Evolutionary conservation across 2,797 vertebrate species (phyloP).

Genomic region (Hyperoplus immaculatus): DNA sequence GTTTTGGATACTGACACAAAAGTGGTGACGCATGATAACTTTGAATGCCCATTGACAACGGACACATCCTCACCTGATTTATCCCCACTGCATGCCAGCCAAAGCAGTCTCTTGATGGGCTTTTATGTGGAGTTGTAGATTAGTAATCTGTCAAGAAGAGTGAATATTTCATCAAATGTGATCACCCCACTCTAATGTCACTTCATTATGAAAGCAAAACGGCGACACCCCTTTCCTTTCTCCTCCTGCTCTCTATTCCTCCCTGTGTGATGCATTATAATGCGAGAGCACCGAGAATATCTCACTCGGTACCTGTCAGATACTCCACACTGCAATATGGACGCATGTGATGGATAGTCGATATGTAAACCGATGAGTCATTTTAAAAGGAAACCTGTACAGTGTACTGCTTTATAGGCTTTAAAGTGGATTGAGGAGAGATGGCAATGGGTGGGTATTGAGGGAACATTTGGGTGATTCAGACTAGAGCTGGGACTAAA

Average conservation of each 20-base stretch:
- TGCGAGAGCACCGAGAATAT: slow-evolving; percentile 57
- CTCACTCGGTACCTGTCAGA: slow-evolving; percentile 65
- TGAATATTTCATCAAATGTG: slow-evolving; percentile 71
- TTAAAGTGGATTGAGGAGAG: slow-evolving; percentile 55
- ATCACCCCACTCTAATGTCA: slow-evolving; percentile 67
- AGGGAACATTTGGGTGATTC: not conserved
- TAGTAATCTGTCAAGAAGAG: slow-evolving; percentile 64
- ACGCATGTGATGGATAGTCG: slow-evolving; percentile 70
- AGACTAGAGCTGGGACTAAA: not conserved
- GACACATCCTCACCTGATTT: slow-evolving; percentile 52
- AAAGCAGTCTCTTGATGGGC: slow-evolving; percentile 56
- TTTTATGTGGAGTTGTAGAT: slow-evolving; percentile 63
- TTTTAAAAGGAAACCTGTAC: slow-evolving; percentile 67
- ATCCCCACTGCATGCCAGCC: slow-evolving; percentile 11
- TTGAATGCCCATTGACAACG: slow-evolving; percentile 36
- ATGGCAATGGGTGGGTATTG: not conserved
- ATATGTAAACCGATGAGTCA: slow-evolving; percentile 58
- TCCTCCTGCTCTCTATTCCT: not conserved
- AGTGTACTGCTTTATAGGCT: slow-evolving; percentile 57
- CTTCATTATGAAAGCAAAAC: slow-evolving; percentile 73
- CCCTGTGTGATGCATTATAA: slow-evolving; percentile 57
- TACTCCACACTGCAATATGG: slow-evolving; percentile 63
- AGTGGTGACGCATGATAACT: slow-evolving; percentile 53
- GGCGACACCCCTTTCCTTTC: not conserved
- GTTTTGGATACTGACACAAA: slow-evolving; percentile 76